A percentile compares a stretch with the other conserved stretches of the same genome.
These are phyloP conservation scores for Penaeus vannamei DNA, from an alignment of 1,140 invertebrate species.

Conservation along the genomic window DNA sequence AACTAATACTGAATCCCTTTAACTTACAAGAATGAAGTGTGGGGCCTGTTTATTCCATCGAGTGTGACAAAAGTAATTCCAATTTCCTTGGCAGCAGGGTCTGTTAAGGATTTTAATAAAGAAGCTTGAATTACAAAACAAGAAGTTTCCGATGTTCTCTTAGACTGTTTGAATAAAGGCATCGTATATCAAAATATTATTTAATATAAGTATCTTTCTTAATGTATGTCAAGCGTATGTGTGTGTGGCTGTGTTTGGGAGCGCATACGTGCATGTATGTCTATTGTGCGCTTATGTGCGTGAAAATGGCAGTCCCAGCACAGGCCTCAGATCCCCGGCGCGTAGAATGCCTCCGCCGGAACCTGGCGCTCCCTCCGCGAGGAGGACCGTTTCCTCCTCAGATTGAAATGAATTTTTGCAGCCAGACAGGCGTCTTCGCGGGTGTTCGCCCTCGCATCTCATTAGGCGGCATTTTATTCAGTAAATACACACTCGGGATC, in stretches of 20 bases:
- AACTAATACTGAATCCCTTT: background rate
- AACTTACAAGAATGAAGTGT: background rate
- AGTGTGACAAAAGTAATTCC: background rate
- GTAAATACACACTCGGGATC: too few species aligned
- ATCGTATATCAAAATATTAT: too few species aligned
- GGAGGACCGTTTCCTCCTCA: too few species aligned
- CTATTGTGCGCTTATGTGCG: background rate
- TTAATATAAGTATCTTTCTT: background rate
- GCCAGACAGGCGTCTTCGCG: too few species aligned
- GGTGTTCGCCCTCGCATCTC: too few species aligned
- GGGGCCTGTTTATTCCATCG: background rate
- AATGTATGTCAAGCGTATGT: background rate
- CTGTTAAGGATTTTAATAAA: too few species aligned
- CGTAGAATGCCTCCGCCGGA: background rate
- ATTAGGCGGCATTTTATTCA: too few species aligned
- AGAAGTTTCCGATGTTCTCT: too few species aligned
- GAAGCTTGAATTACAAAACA: too few species aligned
- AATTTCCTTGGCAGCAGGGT: background rate
- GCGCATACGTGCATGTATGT: background rate
- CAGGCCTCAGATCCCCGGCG: background rate
- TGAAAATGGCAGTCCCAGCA: background rate
- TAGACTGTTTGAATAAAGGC: too few species aligned
- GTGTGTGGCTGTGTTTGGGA: constrained; percentile 12
- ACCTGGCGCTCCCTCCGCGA: background rate
- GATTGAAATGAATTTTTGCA: too few species aligned